Base-by-base conservation (phyloP, 2,888 invertebrate genomes). In the Andrena flavipes region DNA sequence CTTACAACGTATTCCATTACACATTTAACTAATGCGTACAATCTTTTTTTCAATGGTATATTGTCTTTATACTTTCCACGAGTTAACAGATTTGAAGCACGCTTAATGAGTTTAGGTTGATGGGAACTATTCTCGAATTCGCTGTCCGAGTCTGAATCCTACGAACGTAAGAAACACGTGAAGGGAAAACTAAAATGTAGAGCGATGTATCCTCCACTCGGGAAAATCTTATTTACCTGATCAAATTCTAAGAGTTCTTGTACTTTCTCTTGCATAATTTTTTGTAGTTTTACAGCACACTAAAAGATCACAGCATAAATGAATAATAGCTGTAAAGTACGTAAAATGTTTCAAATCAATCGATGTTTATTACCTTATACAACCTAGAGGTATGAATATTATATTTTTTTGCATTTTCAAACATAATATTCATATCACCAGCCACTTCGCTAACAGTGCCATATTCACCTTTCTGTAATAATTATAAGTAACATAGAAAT, bases 371-470 rank as follows among this genome's bases (percentile, higher is more conserved):
- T 94, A 97, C 97, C 94, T 97, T 97, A 93, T 97, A 98, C 16
- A 98, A 95, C 89, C 96, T 96, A 59, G 98, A 97, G 56, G 97
- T 96, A 67, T 97, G 96, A 62, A 97, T 95, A 94, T 98, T 98
- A 93, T 98, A 98, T 90, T 97, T 96, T 93, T 97, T 98, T 13
- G 99, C 99, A 94, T 99, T 99, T 92, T 99, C 98, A 94, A 99
- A 98, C 97, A 99, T 98, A 67, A 99, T 96, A 92, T 98, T 98
- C 95, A 99, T 96, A 93, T 99, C 99, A 0, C 97, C 97, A 0
- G 98, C 98, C 59, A 99, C 96, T 93, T 99, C 98, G 35, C 97
- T 97, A 0, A 99, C 95, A 13, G 97, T 97, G 0, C 97, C 97
- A 92, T 98, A 98, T 87, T 96, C 96, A 30, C 97, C 97, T 86